These are phyloP conservation scores for Dugesia japonica DNA, from an alignment of 2,888 invertebrate species.

Conservation along the genomic window DNA sequence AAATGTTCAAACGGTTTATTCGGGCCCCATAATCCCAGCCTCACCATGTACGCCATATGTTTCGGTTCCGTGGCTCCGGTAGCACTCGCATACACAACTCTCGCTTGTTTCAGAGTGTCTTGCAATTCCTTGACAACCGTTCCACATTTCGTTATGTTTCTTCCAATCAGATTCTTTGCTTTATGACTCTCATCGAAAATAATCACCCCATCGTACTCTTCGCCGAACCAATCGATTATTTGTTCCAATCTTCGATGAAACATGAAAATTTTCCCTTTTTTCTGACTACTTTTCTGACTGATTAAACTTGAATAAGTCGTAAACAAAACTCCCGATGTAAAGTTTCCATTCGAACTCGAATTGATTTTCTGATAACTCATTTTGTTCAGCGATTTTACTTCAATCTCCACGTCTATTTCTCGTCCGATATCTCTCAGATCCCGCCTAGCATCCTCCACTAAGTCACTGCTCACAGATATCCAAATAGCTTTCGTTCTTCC, in stretches of 20 bases:
- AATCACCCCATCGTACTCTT: conserved; percentile 80
- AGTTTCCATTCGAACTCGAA: conserved; percentile 72
- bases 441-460: conserved; percentile 88
- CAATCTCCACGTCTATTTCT: conserved; percentile 62
- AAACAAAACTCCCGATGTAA: conserved; percentile 86
- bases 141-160: conserved; percentile 93
- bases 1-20: conserved; percentile 88
- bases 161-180: conserved; percentile 91
- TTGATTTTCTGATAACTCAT: conserved; percentile 69
- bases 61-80: conserved; percentile 78
- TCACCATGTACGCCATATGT: conserved; percentile 99
- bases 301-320: conserved; percentile 93
- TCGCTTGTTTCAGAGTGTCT: conserved; percentile 71
- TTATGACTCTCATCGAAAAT: conserved; percentile 98
- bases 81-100: conserved; percentile 48
- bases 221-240: conserved; percentile 81
- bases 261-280: conserved; percentile 68
- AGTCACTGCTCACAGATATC: conserved; percentile 93
- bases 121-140: conserved; percentile 80
- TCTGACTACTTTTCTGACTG: conserved; percentile 60
- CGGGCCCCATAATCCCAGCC: conserved; percentile 89
- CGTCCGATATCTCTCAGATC: conserved; percentile 74
- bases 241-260: conserved; percentile 63
- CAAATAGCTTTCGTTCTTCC: conserved; percentile 87
- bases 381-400: conserved; percentile 73